Evolutionary conservation across 64 coral and sea anemone species (phyloP).

Genomic region (Acropora yongei): DNA sequence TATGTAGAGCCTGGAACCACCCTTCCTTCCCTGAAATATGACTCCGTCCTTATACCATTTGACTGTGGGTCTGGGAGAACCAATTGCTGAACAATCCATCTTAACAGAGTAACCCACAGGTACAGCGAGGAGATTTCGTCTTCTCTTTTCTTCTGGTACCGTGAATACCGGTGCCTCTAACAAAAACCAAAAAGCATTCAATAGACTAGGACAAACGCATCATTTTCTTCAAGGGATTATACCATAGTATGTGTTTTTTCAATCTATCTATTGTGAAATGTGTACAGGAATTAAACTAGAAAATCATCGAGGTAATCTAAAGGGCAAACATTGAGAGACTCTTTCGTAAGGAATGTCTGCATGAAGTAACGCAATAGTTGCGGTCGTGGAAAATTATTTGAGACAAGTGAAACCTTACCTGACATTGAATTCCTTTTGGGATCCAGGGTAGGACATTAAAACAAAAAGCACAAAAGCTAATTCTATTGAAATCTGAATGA

Average conservation of each 20-base stretch:
- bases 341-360: too few relatives aligned
- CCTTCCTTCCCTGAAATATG: slow-evolving; percentile 35
- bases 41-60: slow-evolving; percentile 67
- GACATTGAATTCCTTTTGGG: neutral
- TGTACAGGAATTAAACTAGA: too few relatives aligned
- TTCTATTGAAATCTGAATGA: neutral
- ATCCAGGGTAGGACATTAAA: slow-evolving; percentile 16
- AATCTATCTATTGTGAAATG: too few relatives aligned
- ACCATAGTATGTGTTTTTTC: too few relatives aligned
- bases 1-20: neutral
- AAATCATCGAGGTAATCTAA: too few relatives aligned
- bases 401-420: neutral
- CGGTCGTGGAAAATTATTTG: neutral
- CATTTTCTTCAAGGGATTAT: too few relatives aligned
- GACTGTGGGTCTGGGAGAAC: slow-evolving; percentile 63
- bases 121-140: slow-evolving; percentile 52
- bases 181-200: neutral
- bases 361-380: too few relatives aligned
- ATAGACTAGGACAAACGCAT: neutral
- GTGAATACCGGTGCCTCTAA: slow-evolving; percentile 62
- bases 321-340: too few relatives aligned
- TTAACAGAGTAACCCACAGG: slow-evolving; percentile 72
- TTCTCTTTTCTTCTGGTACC: neutral
- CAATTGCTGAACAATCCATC: slow-evolving; percentile 77
- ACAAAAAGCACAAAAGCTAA: neutral